Conservation (phyloP, 2,113 vertebrate species). For the Donacobius atricapilla region DNA sequence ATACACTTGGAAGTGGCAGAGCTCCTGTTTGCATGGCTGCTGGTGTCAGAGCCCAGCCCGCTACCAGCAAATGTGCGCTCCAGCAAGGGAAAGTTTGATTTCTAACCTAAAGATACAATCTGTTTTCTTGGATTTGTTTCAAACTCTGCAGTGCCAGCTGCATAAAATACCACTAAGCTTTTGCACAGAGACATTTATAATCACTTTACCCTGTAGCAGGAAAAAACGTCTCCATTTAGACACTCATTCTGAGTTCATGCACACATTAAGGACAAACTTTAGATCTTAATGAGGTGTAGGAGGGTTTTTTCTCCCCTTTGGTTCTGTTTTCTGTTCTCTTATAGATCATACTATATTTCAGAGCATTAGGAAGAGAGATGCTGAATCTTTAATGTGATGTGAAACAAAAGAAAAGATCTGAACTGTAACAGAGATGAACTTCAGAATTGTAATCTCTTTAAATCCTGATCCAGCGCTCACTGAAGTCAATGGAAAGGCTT, state of each 20-base stretch:
- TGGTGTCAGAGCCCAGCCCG: not conserved
- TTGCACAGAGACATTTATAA: constrained; percentile 61
- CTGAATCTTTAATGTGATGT: constrained; percentile 40
- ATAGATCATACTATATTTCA: constrained; percentile 1
- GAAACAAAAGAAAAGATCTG: constrained; percentile 23
- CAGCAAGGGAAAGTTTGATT: constrained; percentile 33
- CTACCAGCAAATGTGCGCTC: not conserved
- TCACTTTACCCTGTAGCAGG: constrained; percentile 47
- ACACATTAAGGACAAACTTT: constrained; percentile 54
- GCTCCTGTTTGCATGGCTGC: not conserved
- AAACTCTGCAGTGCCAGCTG: constrained; percentile 38
- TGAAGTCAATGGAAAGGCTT: constrained; percentile 27
- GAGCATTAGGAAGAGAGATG: constrained; percentile 9
- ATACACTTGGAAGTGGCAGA: not conserved
- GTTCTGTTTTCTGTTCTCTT: constrained; percentile 8
- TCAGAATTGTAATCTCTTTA: not conserved
- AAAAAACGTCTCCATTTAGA: constrained; percentile 59
- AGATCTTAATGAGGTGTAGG: constrained; percentile 52
- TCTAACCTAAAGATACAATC: constrained; percentile 54
- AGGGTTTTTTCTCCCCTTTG: not conserved
- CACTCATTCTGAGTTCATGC: constrained; percentile 46
- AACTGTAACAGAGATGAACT: not conserved
- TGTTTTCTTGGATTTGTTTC: constrained; percentile 64
- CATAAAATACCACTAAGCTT: constrained; percentile 49
- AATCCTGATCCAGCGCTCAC: not conserved